Percentiles rank a stretch among this genome's conserved stretches.
Evolutionary conservation across 2,797 vertebrate species (phyloP).

Genomic region (Iguana delicatissima): DNA sequence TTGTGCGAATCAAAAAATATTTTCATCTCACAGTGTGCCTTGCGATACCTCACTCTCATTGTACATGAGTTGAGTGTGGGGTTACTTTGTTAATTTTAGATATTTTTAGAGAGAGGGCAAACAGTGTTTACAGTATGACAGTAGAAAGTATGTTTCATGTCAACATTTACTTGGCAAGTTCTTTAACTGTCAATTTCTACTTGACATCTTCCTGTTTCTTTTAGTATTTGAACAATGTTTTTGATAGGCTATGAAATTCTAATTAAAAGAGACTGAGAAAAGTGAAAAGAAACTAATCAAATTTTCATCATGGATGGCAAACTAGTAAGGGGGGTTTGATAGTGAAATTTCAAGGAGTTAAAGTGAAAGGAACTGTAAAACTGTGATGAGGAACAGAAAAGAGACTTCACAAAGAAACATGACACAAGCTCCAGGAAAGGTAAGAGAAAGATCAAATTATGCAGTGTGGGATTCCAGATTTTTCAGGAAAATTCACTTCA

Average conservation of each 20-base stretch:
- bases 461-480: not conserved
- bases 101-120: not conserved
- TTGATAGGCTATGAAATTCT: not conserved
- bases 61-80: not conserved
- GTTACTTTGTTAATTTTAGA: not conserved
- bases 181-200: not conserved
- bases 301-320: not conserved
- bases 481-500: not conserved
- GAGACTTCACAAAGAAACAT: not conserved
- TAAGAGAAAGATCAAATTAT: not conserved
- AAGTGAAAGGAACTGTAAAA: not conserved
- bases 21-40: not conserved
- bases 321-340: not conserved
- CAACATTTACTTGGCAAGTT: slow-evolving; percentile 6
- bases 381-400: not conserved
- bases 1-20: not conserved
- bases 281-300: not conserved
- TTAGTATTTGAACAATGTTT: slow-evolving; percentile 4
- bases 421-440: not conserved
- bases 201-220: not conserved
- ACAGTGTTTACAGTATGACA: not conserved
- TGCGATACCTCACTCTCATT: not conserved
- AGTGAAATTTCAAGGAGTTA: not conserved
- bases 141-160: slow-evolving; percentile 16
- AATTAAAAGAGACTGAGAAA: not conserved